Conservation (phyloP, 2,113 vertebrate species). For the Carlito syrichta region DNA sequence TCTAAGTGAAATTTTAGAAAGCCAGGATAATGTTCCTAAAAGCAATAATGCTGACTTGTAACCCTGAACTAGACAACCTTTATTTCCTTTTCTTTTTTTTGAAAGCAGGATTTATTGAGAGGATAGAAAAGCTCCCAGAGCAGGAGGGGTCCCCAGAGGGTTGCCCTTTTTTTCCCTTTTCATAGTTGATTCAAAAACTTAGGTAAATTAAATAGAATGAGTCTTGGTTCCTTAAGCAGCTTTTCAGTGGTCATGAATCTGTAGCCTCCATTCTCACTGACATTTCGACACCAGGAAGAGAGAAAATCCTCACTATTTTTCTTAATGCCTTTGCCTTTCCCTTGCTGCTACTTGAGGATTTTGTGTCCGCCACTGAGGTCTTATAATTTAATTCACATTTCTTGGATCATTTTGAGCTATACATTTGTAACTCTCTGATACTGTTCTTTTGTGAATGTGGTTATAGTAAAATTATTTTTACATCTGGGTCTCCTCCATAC, state of each 20-base stretch:
- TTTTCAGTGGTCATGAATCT: not conserved
- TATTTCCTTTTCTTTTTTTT: no score
- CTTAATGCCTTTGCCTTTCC: not conserved
- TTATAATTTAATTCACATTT: constrained; percentile 14
- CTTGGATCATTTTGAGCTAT: not conserved
- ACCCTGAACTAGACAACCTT: not conserved
- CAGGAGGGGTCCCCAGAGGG: no score
- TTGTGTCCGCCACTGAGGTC: not conserved
- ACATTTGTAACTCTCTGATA: not conserved
- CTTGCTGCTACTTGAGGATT: not conserved
- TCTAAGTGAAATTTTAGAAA: constrained; percentile 45
- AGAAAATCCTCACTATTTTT: not conserved
- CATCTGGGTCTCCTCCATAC: not conserved
- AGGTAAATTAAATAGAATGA: not conserved
- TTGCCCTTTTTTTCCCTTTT: not conserved
- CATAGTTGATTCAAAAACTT: not conserved
- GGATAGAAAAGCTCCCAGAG: no score
- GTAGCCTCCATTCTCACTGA: not conserved
- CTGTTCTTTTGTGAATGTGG: not conserved
- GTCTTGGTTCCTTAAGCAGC: not conserved
- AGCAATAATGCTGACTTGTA: constrained; percentile 4
- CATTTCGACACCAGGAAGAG: not conserved
- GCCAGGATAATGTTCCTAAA: not conserved
- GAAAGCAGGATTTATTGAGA: no score
- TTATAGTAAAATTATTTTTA: not conserved